Base-by-base conservation (phyloP, 2,888 invertebrate species). In the Ormia ochracea region DNA sequence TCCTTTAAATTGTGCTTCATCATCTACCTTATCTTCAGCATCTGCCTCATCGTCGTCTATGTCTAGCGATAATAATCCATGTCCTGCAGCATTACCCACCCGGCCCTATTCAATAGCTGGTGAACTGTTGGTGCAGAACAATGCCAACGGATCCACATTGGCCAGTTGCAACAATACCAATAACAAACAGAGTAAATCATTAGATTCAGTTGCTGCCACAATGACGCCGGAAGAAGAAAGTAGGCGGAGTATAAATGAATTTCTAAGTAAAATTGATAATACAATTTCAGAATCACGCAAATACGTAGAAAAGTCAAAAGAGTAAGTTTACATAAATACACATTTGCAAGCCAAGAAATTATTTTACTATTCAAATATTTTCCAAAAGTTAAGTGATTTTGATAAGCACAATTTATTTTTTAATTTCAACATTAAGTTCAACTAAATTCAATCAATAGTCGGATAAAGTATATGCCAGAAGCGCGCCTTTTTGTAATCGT, bases 281-380 rank as follows among this genome's bases (percentile, higher is more conserved):
- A 94, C 96, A 21, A 93, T 96, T 86, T 96, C 96, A 70, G 94
- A 92, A 86, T 95, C 95, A 61, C 96, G 95, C 88, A 94, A 93
- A 90, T 95, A 95, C 88, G 95, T 96, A 23, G 94, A 94, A 86
- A 94, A 94, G 87, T 93, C 94, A 87, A 96, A 95, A 92, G 94
- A 95, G 96, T 96, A 91, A 94, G 95, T 94, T 41, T 48, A 10
- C 26, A 26, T 48, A n/a, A n/a, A n/a, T n/a, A n/a, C n/a, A n/a
- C n/a, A n/a, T n/a, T n/a, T n/a, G n/a, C n/a, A n/a, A n/a, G n/a
- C n/a, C n/a, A n/a, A n/a, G n/a, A n/a, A n/a, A n/a, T n/a, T n/a
- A n/a, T n/a, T n/a, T n/a, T n/a, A n/a, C n/a, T n/a, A n/a, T n/a
- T n/a, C n/a, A n/a, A n/a, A n/a, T n/a, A n/a, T n/a, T n/a, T n/a